Base-by-base conservation (phyloP, 2,113 vertebrate species). In the Pan paniscus region DNA sequence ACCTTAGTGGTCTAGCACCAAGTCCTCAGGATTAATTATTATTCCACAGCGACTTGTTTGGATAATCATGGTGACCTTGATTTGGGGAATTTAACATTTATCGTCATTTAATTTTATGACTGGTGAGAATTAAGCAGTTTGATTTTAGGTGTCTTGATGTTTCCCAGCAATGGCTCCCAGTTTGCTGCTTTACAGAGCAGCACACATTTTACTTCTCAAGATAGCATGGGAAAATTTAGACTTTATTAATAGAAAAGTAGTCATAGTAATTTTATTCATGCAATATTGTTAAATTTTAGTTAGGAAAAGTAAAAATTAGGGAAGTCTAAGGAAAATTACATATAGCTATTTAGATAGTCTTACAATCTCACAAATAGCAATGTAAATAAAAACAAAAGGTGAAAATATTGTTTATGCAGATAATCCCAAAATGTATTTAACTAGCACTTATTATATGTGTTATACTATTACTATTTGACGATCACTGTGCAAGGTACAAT, bases 71-170 rank as follows among this genome's bases (percentile, higher is more conserved):
- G 35, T 40, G 61, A 92, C 35, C 20, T 70, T 80, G 22, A 92
- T 84, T 92, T 81, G 0, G 16, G 22, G 35, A 64, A 83, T 57
- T 93, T 88, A 35, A 79, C 52, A 93, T 96, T 95, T 93, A 64
- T 32, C 14, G 27, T 32, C 61, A 64, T 64, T 64, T 73, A 79
- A 95, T 83, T 95, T 84, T 88, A 94, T 96, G 85, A 61, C 70
- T 87, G 64, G 50, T 83, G 84, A 95, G 89, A 92, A 92, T 87
- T 73, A 78, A 86, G 46, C 40, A 86, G 48, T 72, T 93, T 86
- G 79, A 87, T 78, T 89, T 93, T 40, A 90, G 59, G 16, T 75
- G 90, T 94, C 38, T 80, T 83, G 52, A 96, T 97, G 40, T 90
- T 90, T n/a, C 84, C 61, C 12, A 89, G 55, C 87, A 96, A 87